phyloP scores from a whole-genome alignment of 2,113 vertebrate species.

The Mystacornis crossleyi region DNA sequence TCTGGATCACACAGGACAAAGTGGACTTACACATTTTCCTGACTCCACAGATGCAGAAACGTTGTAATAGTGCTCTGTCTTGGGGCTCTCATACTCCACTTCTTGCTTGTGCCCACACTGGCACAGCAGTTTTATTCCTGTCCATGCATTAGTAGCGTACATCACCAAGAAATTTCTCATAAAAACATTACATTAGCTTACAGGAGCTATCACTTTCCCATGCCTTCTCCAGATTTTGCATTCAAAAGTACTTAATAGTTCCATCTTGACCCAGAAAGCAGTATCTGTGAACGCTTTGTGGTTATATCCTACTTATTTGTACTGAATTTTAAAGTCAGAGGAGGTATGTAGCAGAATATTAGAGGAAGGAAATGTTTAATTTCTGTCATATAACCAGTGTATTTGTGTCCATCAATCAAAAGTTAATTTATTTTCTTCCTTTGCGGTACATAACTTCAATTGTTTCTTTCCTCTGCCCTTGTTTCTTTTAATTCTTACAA shows the following conservation, averaged over 20 bases:
- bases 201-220: neutral
- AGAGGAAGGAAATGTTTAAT: neutral
- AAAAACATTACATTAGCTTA: neutral
- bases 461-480: neutral
- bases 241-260: neutral
- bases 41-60: rapidly evolving
- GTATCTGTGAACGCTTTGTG: neutral
- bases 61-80: neutral
- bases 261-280: neutral
- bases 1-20: neutral
- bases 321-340: neutral
- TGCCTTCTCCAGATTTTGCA: neutral
- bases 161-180: neutral
- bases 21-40: neutral
- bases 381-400: neutral
- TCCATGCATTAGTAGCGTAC: neutral
- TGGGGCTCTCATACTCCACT: rapidly evolving
- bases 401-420: neutral
- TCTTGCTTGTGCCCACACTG: neutral
- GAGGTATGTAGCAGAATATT: neutral
- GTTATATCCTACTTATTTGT: neutral
- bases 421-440: neutral
- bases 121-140: neutral
- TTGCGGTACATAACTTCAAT: neutral
- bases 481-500: neutral